Percentiles rank a stretch among this genome's conserved stretches.
phyloP scores from a whole-genome alignment of 2,888 invertebrate genomes.

The Nycteola revayana region DNA sequence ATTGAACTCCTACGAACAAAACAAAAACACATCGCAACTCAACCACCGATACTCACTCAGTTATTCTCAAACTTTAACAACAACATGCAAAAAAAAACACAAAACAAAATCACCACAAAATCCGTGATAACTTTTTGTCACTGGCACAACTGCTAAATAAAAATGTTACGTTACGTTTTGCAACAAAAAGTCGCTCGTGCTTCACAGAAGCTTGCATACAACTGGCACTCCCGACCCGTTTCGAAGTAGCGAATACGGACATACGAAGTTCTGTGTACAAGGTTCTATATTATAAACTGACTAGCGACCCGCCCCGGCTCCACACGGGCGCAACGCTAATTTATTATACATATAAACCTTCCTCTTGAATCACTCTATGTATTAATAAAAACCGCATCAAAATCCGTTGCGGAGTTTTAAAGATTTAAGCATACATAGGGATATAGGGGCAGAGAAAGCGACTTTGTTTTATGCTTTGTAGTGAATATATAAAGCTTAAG shows the following conservation, averaged over 20 bases:
- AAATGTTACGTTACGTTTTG: constrained; percentile 22
- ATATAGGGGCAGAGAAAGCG: too few species aligned
- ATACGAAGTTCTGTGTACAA: constrained; percentile 25
- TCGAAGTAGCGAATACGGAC: constrained; percentile 6
- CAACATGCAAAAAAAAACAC: constrained; percentile 26
- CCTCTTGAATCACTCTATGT: too few species aligned
- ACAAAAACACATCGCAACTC: constrained; percentile 3
- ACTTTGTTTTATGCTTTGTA: too few species aligned
- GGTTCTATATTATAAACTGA: too few species aligned
- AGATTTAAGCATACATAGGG: too few species aligned
- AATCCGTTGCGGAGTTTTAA: too few species aligned
- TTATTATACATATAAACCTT: too few species aligned
- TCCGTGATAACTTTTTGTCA: constrained; percentile 25
- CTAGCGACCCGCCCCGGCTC: too few species aligned
- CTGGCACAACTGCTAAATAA: constrained; percentile 26
- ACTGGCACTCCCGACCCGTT: constrained; percentile 32
- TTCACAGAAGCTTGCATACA: constrained; percentile 30
- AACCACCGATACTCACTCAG: constrained; percentile 20
- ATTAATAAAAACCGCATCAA: too few species aligned
- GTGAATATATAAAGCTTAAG: too few species aligned
- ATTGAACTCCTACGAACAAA: background rate
- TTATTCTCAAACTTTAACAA: constrained; percentile 24
- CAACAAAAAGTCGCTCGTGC: constrained; percentile 29
- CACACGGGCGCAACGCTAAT: too few species aligned
- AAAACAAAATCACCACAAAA: constrained; percentile 27